phyloP scores from a whole-genome alignment of 2,888 invertebrate genomes.

The Tetranychus truncatus region DNA sequence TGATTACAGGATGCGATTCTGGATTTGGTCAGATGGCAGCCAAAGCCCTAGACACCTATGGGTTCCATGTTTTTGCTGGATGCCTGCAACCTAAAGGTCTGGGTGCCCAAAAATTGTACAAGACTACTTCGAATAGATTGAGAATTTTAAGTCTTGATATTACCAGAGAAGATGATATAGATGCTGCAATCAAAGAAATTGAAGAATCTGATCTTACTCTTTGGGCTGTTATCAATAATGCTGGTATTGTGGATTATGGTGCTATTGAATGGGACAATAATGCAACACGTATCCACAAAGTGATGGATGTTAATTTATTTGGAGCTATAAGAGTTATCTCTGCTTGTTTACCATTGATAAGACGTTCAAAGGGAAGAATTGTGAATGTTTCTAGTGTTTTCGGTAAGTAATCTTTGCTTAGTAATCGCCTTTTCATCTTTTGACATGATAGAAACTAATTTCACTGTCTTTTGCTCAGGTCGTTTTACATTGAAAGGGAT shows the following conservation, averaged over 20 bases:
- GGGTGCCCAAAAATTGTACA: slow-evolving; percentile 18
- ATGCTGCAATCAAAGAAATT: slow-evolving; percentile 7
- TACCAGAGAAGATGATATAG: slow-evolving; percentile 19
- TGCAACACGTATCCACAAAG: not conserved
- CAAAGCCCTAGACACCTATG: slow-evolving; percentile 8
- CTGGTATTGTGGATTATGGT: slow-evolving; percentile 12
- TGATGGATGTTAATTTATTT: slow-evolving; percentile 14
- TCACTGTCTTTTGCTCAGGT: not conserved
- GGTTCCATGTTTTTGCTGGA: slow-evolving; percentile 23
- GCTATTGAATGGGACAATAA: slow-evolving; percentile 12
- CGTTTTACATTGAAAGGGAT: not conserved
- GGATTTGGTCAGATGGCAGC: slow-evolving; percentile 16
- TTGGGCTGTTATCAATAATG: slow-evolving; percentile 15
- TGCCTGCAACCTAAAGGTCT: slow-evolving; percentile 16
- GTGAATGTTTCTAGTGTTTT: slow-evolving; percentile 16
- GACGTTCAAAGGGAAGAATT: slow-evolving; percentile 13
- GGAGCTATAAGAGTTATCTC: slow-evolving; percentile 8
- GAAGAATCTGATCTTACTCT: not conserved
- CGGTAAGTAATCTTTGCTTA: not conserved
- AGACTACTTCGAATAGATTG: slow-evolving; percentile 16
- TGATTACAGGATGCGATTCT: slow-evolving; percentile 19
- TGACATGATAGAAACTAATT: not conserved
- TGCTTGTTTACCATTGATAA: slow-evolving; percentile 15
- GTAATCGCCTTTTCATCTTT: not conserved
- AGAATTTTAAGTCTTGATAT: slow-evolving; percentile 20